Evolutionary conservation across 2,888 invertebrate species (phyloP), one percentile per base, ranked within the genome.

Genomic region (Papilio elwesi): DNA sequence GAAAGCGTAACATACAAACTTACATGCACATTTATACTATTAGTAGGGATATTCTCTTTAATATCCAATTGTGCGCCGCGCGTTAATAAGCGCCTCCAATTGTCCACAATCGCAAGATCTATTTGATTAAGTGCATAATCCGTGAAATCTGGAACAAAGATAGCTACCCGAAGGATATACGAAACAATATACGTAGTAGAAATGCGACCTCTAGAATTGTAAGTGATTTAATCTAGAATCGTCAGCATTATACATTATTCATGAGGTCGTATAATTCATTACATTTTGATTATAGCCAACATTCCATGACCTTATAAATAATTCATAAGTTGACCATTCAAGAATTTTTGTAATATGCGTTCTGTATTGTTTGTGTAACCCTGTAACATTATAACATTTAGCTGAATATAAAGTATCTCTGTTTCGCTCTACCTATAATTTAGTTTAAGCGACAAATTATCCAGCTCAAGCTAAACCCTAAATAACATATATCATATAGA

Each of bases 231-330:
- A 59, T 57, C 59, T 59, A 62, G 43, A 62, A 15, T 62, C n/a
- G n/a, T 62, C 15, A 49, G 13, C 10, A 49, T 26, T 49, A 43
- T 62, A 13, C n/a, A 43, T 62, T 43, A 62, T 62, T 62, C 59
- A 62, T 43, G 43, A 62, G 59, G n/a, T 43, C 59, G 10, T 43
- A 15, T 62, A 62, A 43, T 62, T 62, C 43, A 43, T 62, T 62
- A 62, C 38, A 43, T 62, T 62, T 62, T 43, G 59, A 43, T 43
- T 62, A 62, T 43, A 62, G 15, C 38, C 43, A 62, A 62, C 43
- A 62, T 43, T 62, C 59, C 59, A 62, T 62, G 59, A 15, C 59
- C 59, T 62, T 15, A 62, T 62, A 15, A 62, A 62, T 62, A 62
- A 62, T 62, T 62, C 59, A 62, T 62, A 62, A 10, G 38, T 43